phyloP scores from a whole-genome alignment of 92 coral and sea anemone species.

The Bergia sp. region DNA sequence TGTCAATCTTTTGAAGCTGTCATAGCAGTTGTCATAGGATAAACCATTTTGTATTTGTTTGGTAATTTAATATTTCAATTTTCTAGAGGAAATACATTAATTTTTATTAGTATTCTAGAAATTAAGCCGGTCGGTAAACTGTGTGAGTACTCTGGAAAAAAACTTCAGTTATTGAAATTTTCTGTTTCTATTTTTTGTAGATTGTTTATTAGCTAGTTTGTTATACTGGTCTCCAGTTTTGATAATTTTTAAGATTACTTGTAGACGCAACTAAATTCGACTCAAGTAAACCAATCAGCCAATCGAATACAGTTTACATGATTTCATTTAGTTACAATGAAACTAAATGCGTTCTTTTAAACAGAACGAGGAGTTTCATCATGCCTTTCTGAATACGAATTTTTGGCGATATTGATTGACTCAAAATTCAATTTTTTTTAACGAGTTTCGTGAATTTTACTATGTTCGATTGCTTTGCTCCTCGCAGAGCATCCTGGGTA shows the following conservation, averaged over 20 bases:
- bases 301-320: background rate
- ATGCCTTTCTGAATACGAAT: too few species aligned
- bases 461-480: background rate
- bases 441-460: too few species aligned
- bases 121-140: background rate
- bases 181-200: background rate
- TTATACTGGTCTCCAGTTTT: background rate
- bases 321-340: too few species aligned
- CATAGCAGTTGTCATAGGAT: too few species aligned
- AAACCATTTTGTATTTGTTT: background rate
- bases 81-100: too few species aligned
- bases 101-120: background rate
- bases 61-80: background rate
- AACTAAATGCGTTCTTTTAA: too few species aligned
- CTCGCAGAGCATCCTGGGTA: conserved; percentile 29
- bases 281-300: background rate
- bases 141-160: background rate
- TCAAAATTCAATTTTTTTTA: too few species aligned
- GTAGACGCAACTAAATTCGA: background rate
- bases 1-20: background rate
- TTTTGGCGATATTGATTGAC: too few species aligned
- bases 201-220: too few species aligned
- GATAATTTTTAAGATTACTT: too few species aligned
- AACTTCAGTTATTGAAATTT: background rate
- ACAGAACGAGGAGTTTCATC: too few species aligned